These are phyloP conservation scores for Leptinotarsa peninsularis DNA, from an alignment of 2,888 invertebrate genomes.

Conservation along the genomic window DNA sequence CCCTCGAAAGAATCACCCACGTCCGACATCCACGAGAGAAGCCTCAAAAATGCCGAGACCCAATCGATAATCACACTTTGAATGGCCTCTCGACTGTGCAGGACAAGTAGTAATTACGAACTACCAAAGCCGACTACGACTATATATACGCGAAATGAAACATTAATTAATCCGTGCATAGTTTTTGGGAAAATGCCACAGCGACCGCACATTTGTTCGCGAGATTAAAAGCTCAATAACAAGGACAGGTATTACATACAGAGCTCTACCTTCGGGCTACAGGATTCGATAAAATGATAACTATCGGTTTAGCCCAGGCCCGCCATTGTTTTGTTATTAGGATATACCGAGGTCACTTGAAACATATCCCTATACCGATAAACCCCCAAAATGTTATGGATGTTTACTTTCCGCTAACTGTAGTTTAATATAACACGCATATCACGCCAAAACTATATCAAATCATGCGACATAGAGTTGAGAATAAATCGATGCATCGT, in stretches of 20 bases:
- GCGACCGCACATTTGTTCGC: constrained; percentile 20
- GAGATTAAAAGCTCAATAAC: constrained; percentile 21
- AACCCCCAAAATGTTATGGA: not conserved
- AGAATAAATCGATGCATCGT: too few relatives aligned
- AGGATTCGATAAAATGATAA: constrained; percentile 6
- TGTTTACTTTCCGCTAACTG: not conserved
- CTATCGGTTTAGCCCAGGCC: not conserved
- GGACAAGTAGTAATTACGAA: constrained; percentile 12
- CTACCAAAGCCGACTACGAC: constrained; percentile 6
- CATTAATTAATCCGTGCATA: constrained; percentile 26
- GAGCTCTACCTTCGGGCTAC: constrained; percentile 8
- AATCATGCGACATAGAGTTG: not conserved
- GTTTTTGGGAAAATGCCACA: constrained; percentile 23
- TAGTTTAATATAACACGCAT: not conserved
- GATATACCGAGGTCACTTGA: not conserved
- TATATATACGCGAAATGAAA: constrained; percentile 13
- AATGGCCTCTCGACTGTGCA: constrained; percentile 17
- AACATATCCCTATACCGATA: not conserved
- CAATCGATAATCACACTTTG: constrained; percentile 25
- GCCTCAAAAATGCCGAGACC: constrained; percentile 11
- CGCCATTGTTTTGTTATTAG: constrained; percentile 2
- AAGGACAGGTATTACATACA: constrained; percentile 4
- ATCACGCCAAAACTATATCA: not conserved
- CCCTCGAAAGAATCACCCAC: not conserved
- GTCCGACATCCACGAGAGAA: not conserved